These are phyloP conservation scores for Tetraneura akinire DNA, from an alignment of 1,140 invertebrate species.

Conservation along the genomic window DNA sequence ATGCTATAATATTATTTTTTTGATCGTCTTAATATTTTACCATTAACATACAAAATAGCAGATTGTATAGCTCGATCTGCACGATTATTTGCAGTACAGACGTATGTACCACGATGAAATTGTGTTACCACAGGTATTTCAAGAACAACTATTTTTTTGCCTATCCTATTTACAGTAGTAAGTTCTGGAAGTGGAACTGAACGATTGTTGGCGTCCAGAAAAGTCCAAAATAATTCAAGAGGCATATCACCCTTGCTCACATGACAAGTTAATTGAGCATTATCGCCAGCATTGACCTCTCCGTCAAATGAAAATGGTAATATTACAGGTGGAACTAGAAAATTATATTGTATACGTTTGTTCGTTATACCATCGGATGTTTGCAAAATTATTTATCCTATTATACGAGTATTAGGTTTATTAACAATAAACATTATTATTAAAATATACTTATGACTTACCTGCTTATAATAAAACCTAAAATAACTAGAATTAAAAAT, in stretches of 20 bases:
- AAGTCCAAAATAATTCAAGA: conserved; percentile 47
- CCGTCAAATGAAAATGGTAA: conserved; percentile 66
- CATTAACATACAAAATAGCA: conserved; percentile 70
- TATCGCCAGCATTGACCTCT: conserved; percentile 70
- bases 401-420: no score
- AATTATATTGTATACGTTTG: neutral
- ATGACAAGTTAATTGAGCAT: conserved; percentile 65
- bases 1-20: conserved; percentile 11
- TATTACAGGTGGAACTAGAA: conserved; percentile 66
- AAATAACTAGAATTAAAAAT: neutral
- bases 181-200: conserved; percentile 24
- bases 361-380: neutral
- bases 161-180: conserved; percentile 52
- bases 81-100: conserved; percentile 55
- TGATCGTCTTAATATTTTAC: conserved; percentile 63
- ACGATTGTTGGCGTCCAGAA: conserved; percentile 28
- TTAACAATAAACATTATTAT: neutral
- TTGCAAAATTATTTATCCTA: neutral
- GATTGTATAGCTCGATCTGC: conserved; percentile 61
- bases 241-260: conserved; percentile 65
- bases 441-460: neutral
- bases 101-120: conserved; percentile 57
- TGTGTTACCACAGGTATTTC: conserved; percentile 65
- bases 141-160: conserved; percentile 60
- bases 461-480: neutral